These are phyloP conservation scores for Cataglyphis albicans DNA, from an alignment of 2,888 invertebrate species.

Conservation along the genomic window DNA sequence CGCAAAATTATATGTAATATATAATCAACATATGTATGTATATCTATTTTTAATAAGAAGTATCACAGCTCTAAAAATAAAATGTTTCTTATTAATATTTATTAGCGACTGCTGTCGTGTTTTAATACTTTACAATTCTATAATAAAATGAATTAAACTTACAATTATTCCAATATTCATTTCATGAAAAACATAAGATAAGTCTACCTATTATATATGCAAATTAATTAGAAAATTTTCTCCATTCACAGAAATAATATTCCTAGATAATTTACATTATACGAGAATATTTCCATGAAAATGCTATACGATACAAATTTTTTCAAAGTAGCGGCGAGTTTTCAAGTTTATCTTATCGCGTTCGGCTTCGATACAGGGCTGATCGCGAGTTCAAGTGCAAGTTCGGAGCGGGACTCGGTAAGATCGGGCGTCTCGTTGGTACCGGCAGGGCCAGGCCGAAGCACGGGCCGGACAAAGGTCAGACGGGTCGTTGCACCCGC, in stretches of 20 bases:
- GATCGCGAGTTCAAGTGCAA: slow-evolving; percentile 46
- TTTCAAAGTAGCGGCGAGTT: neutral
- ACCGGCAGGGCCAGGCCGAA: slow-evolving; percentile 80
- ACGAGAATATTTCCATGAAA: neutral
- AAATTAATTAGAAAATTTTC: neutral
- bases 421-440: slow-evolving; percentile 67
- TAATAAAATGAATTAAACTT: neutral
- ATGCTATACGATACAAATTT: neutral
- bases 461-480: slow-evolving; percentile 85
- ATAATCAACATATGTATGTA: neutral
- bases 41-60: neutral
- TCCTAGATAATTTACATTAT: neutral
- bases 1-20: neutral
- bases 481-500: slow-evolving; percentile 85
- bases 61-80: neutral
- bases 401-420: slow-evolving; percentile 60
- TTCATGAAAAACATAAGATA: neutral
- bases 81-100: neutral
- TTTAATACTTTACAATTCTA: neutral
- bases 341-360: slow-evolving; percentile 27
- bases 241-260: neutral
- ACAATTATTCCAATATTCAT: neutral
- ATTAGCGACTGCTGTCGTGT: neutral
- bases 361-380: slow-evolving; percentile 5
- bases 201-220: neutral